Percentiles rank a stretch among this genome's conserved stretches.
These are phyloP conservation scores for Drosophila orena DNA, from an alignment of 1,140 invertebrate genomes.

Conservation along the genomic window DNA sequence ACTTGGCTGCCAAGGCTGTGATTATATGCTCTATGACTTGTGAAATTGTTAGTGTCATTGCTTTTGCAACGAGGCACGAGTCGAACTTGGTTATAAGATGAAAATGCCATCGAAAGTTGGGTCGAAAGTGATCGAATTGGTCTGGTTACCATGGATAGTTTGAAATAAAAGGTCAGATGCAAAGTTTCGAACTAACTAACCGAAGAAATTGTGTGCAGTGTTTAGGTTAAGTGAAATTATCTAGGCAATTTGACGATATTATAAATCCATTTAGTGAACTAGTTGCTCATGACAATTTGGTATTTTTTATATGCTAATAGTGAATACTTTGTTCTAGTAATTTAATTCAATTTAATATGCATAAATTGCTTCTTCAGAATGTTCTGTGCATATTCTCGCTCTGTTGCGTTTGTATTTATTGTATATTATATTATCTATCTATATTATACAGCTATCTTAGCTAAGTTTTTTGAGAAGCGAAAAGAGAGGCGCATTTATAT, in stretches of 20 bases:
- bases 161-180: constrained; percentile 9
- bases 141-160: constrained; percentile 13
- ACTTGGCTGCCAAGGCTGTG: constrained; percentile 39
- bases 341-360: constrained; percentile 20
- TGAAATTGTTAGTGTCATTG: constrained; percentile 80
- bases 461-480: background rate
- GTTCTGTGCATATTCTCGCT: background rate
- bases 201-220: constrained; percentile 23
- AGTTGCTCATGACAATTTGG: constrained; percentile 9
- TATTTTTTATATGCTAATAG: background rate
- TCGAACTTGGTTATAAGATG: constrained; percentile 47
- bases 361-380: background rate
- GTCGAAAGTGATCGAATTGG: constrained; percentile 43
- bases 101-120: constrained; percentile 38
- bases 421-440: no score
- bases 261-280: constrained; percentile 16
- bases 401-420: background rate
- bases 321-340: background rate
- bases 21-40: constrained; percentile 82
- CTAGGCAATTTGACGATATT: background rate
- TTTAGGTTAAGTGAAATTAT: constrained; percentile 29
- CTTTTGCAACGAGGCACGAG: constrained; percentile 57
- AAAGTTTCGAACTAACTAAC: constrained; percentile 14
- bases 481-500: background rate
- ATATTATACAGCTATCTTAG: background rate